Evolutionary conservation across 2,888 invertebrate genomes (phyloP), one percentile per base, ranked within the genome.

Genomic region (Steinernema scapterisci): DNA sequence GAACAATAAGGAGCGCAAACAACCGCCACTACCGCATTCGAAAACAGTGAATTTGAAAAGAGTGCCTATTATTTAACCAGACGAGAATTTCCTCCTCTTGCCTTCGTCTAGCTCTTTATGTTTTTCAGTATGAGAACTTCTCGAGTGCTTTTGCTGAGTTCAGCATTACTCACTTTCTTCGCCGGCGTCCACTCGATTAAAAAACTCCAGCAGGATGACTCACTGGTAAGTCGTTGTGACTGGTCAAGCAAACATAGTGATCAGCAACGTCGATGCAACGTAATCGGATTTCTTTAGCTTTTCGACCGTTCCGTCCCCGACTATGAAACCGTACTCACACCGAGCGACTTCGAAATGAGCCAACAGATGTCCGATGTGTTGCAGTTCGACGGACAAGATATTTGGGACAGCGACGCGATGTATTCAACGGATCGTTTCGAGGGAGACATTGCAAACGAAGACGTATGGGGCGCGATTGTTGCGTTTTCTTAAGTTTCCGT

Each of bases 361-460:
- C 71, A 77, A n/a, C 78, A 83, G 27, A 75, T 85, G 45, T 63
- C 77, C 0, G 80, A 80, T 7, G 76, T 80, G 0, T 72, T 81
- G 75, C 78, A 79, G 44, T 78, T 78, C 51, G 52, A 76, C 31
- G 56, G 74, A 43, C 78, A 79, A 11, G 82, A 83, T 52, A 76
- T 81, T 43, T 86, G 84, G 86, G 85, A 87, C 74, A 86, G 85
- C 9, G 86, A 84, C 56, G 85, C 85, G 9, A 85, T 84, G 86
- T 87, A 87, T 75, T 81, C 81, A 31, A 77, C 75, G 45, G 84
- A 83, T 44, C 75, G 81, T 45, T 87, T 87, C 73, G 86, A 87
- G 78, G 87, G 87, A 77, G 87, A 87, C 77, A 87, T 87, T 63
- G 85, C 86, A 21, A 87, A 87, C 72, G 83, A 83, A 13, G 86